Base-by-base conservation (phyloP, 1,140 invertebrate genomes). In the Drosophila oshimai region DNA sequence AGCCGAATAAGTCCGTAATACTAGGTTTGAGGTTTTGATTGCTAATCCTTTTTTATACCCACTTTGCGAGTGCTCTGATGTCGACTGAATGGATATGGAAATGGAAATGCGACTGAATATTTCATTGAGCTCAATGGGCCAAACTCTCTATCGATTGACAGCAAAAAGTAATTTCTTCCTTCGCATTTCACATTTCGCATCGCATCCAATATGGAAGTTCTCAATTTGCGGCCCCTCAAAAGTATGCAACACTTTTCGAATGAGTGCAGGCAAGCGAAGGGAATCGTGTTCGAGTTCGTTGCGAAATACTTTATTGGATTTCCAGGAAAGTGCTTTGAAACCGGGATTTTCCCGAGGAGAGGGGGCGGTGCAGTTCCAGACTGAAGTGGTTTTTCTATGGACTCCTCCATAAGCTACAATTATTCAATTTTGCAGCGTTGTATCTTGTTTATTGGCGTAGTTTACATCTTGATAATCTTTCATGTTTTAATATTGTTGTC, bases 251-350 rank as follows among this genome's bases (percentile, higher is more conserved):
- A 44, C 24, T 22, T 31, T 42, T 33, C 15, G 13, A 17, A 46
- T 46, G 33, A 51, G 33, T 17, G 33, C 20, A 37, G 26, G 24
- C 26, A 10, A 17, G 33, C 55, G 29, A 9, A 17, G 31, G 22
- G 55, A 37, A 24, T 46, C 31, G 24, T 42, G 18, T 26, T 37
- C 31, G 51, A 42, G 54, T 41, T 45, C 31, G 13, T 29, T 31
- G 58, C 61, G 9, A 65, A 41, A 50, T 41, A 31, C 44, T 65
- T 65, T 64, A 65, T 65, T 65, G 42, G 60, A 50, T 65, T 65
- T 65, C 58, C 42, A 12, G 9, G 20, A 5, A 26, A 37, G 24
- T 24, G 33, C 61, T 28, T 37, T 31, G 29, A 15, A 9, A 39
- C 31, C 26, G 26, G n/a, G 9, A 18, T 15, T 18, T n/a, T 12